These are phyloP conservation scores for Jaculus jaculus DNA, from an alignment of 2,113 vertebrate genomes.

Conservation along the genomic window DNA sequence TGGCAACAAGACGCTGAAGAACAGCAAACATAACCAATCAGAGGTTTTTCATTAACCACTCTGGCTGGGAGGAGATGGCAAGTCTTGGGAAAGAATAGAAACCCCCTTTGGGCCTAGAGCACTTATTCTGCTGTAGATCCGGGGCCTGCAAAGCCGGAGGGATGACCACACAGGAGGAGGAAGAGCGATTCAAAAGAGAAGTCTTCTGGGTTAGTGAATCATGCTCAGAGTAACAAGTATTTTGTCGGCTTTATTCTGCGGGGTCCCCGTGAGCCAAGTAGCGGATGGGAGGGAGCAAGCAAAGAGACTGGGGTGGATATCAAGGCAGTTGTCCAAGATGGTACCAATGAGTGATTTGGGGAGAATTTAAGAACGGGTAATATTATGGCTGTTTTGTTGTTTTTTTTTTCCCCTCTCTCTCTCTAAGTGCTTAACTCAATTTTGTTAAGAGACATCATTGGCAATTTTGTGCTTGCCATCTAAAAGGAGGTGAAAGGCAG, in stretches of 20 bases:
- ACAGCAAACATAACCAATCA: slow-evolving; percentile 63
- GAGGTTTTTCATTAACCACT: slow-evolving; percentile 70
- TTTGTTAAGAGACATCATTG: slow-evolving; percentile 58
- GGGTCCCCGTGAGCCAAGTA: slow-evolving; percentile 61
- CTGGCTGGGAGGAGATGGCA: slow-evolving; percentile 70
- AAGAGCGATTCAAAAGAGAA: slow-evolving; percentile 34
- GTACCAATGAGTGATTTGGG: slow-evolving; percentile 44
- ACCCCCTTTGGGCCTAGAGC: slow-evolving; percentile 55
- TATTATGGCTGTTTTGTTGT: slow-evolving; percentile 39
- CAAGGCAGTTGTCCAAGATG: slow-evolving; percentile 55
- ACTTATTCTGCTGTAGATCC: slow-evolving; percentile 69
- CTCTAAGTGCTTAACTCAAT: slow-evolving; percentile 60
- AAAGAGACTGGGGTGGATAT: neutral
- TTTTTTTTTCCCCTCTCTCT: neutral
- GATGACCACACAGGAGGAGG: slow-evolving; percentile 76
- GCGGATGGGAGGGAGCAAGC: slow-evolving; percentile 11
- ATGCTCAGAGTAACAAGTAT: slow-evolving; percentile 70
- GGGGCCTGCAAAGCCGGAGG: slow-evolving; percentile 4
- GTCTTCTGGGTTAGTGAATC: slow-evolving; percentile 61
- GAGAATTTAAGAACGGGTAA: slow-evolving; percentile 57
- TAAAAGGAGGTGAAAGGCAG: slow-evolving; percentile 63
- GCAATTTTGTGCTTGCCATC: slow-evolving; percentile 28
- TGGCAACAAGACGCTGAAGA: slow-evolving; percentile 51
- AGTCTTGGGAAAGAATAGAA: slow-evolving; percentile 70
- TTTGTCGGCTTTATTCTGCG: slow-evolving; percentile 59